Base-by-base conservation (phyloP, 2,888 invertebrate species). In the Metellina segmentata region DNA sequence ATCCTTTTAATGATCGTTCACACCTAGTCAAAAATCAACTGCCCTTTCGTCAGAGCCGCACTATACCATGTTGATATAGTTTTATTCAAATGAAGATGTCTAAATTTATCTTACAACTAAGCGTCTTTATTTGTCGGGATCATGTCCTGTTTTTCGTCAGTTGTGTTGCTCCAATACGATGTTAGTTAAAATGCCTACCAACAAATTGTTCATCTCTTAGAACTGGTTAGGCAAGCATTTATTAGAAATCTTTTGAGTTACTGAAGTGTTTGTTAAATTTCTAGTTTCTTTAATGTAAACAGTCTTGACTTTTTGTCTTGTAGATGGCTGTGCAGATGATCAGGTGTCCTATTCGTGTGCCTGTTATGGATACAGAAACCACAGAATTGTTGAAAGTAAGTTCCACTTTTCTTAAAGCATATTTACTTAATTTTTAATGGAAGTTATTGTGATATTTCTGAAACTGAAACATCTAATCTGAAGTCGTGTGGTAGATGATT, bases 361-460 rank as follows among this genome's bases (percentile, higher is more conserved):
- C 20, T 81, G n/a, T 51, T 13, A 48, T 88, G 13, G 83, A 83
- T 51, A 52, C 52, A 6, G 89, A 83, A 75, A n/a, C 70, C 5
- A 16, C 19, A 16, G 83, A 78, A 20, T 20, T 52, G 75, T 75
- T 89, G 7, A 83, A 89, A 70, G 89, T 89, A 78, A 52, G 61
- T 69, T 34, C 34, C 20, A 7, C 9, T 52, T 51, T 16, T 16
- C 34, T 5, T 48, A 0, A 77, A 52, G 5, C 72, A 70, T 71
- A 19, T 51, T 49, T 51, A n/a, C 0, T 78, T 16, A 61, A 16
- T 9, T 61, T 16, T 16, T 11, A 4, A 61, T 61, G 16, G 61
- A 8, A 61, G 61, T 11, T 8, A 61, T 61, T 13, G 13, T 8
- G 13, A 61, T 13, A 61, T 1, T 61, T 11, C 13, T 61, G 6